Evolutionary conservation across 2,113 vertebrate species (phyloP).

Genomic region (Pitta sordida): DNA sequence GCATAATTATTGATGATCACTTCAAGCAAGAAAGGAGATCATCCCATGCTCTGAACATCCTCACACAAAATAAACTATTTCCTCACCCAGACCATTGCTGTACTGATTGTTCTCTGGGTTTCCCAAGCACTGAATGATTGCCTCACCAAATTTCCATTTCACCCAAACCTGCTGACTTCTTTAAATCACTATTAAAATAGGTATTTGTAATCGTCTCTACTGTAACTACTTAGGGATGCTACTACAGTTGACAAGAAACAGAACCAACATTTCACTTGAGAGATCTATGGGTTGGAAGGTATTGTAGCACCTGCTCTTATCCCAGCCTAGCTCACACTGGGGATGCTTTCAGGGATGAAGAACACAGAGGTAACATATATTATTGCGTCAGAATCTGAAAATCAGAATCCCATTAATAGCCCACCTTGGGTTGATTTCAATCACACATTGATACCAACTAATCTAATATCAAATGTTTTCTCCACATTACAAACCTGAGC

Average conservation of each 20-base stretch:
- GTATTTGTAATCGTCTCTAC: not conserved
- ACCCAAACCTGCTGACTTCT: not conserved
- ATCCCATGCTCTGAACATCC: not conserved
- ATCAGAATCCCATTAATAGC: not conserved
- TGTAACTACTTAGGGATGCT: not conserved
- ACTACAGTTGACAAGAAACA: not conserved
- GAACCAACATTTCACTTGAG: not conserved
- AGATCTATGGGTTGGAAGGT: not conserved
- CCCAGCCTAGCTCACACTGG: not conserved
- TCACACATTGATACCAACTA: not conserved
- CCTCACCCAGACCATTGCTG: not conserved
- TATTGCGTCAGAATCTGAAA: not conserved
- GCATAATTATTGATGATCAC: not conserved
- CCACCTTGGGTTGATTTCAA: not conserved
- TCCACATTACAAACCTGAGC: not conserved
- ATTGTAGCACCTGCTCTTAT: not conserved
- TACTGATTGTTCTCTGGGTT: not conserved
- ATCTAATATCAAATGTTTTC: not conserved
- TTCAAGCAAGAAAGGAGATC: not conserved
- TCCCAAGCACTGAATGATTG: accelerated
- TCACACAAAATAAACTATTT: not conserved
- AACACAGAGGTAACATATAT: not conserved
- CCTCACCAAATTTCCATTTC: not conserved
- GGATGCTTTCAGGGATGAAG: not conserved
- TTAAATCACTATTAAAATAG: not conserved